A percentile compares a stretch with the other conserved stretches of the same genome.
phyloP scores from a whole-genome alignment of 2,888 invertebrate genomes.

The Noctua janthina region DNA sequence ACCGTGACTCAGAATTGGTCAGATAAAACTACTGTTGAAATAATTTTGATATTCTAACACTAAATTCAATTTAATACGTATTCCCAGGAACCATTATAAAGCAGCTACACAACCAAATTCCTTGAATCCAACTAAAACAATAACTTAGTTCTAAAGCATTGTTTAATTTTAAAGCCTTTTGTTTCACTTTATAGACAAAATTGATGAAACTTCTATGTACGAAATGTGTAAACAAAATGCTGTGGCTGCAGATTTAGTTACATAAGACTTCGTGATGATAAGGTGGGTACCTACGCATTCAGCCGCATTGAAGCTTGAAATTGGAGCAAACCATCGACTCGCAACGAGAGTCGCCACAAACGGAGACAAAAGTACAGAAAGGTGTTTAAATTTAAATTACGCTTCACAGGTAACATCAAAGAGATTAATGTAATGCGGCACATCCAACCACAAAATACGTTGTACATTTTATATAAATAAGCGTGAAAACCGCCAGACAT shows the following conservation, averaged over 20 bases:
- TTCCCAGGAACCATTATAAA: conserved; percentile 1
- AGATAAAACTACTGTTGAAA: not conserved
- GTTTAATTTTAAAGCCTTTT: conserved; percentile 1
- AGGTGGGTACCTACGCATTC: conserved; percentile 44
- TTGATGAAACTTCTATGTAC: conserved; percentile 30
- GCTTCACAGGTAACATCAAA: conserved; percentile 75
- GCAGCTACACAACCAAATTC: not conserved
- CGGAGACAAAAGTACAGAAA: conserved; percentile 65
- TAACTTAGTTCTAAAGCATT: conserved; percentile 12
- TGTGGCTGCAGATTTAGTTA: conserved; percentile 43
- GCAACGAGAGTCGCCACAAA: conserved; percentile 63
- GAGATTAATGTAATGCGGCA: conserved; percentile 68
- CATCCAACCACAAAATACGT: conserved; percentile 59
- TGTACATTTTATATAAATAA: conserved; percentile 59
- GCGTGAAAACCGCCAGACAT: conserved; percentile 52
- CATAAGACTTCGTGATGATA: conserved; percentile 48
- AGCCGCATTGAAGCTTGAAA: conserved; percentile 70
- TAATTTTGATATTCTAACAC: not conserved
- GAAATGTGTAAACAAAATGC: conserved; percentile 48
- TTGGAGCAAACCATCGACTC: conserved; percentile 65
- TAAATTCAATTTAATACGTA: conserved; percentile 4
- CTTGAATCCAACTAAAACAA: not conserved
- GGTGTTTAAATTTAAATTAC: conserved; percentile 78
- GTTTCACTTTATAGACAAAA: conserved; percentile 18
- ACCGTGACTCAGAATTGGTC: not conserved